A percentile compares a stretch with the other conserved stretches of the same genome.
These are phyloP conservation scores for Grus americana DNA, from an alignment of 2,113 vertebrate species.

Conservation along the genomic window DNA sequence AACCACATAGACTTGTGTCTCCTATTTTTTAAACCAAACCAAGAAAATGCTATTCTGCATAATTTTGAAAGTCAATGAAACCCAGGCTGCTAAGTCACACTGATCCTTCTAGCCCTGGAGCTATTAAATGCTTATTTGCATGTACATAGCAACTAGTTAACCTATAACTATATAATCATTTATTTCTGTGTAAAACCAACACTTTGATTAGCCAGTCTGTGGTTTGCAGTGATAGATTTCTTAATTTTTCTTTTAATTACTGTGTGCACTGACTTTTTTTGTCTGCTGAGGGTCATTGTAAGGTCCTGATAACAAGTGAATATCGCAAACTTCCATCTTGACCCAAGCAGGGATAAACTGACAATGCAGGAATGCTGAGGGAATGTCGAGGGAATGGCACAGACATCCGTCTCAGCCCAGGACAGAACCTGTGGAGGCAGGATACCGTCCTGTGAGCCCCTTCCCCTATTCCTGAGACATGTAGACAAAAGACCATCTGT, in stretches of 20 bases:
- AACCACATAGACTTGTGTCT: background rate
- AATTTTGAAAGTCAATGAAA: background rate
- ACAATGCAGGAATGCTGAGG: no score
- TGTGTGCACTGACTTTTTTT: rapidly evolving
- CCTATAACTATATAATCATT: background rate
- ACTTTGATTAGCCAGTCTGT: background rate
- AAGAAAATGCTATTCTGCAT: background rate
- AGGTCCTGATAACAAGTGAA: no score
- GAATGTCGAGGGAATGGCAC: no score
- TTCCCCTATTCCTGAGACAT: no score
- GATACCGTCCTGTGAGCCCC: no score
- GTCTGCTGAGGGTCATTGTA: no score
- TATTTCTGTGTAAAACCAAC: background rate
- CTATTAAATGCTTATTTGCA: background rate
- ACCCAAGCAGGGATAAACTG: no score
- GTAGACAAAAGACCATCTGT: no score
- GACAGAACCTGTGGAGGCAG: no score
- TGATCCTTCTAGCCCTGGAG: background rate
- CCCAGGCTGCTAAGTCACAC: background rate
- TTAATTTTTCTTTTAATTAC: background rate
- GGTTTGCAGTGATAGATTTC: background rate
- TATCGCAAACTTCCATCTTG: no score
- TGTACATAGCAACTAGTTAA: background rate
- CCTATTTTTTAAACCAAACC: background rate
- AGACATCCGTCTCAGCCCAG: no score